Conservation (phyloP, 2,797 vertebrate genomes). For the Valencia hispanica region DNA sequence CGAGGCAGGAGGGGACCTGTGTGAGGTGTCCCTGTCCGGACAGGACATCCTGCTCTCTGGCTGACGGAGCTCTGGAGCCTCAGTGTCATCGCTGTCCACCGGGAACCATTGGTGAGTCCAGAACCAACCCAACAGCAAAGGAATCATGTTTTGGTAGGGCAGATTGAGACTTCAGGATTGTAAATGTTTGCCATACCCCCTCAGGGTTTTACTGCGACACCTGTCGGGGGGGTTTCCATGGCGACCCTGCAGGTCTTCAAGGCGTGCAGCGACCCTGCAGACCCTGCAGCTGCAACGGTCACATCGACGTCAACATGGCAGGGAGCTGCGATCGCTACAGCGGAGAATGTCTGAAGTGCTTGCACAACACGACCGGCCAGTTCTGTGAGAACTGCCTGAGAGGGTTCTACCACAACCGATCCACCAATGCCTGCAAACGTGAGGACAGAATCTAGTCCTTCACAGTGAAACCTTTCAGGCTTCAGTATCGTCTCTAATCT, state of each 20-base stretch:
- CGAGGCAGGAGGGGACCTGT: slow-evolving; percentile 66
- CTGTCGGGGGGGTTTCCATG: slow-evolving; percentile 89
- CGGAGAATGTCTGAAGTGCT: slow-evolving; percentile 85
- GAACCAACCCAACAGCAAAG: not conserved
- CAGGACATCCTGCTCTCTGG: slow-evolving; percentile 81
- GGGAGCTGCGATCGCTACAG: slow-evolving; percentile 84
- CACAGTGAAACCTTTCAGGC: not conserved
- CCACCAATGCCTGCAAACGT: slow-evolving; percentile 84
- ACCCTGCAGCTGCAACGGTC: slow-evolving; percentile 84
- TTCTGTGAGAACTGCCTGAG: slow-evolving; percentile 80
- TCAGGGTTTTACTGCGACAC: slow-evolving; percentile 86
- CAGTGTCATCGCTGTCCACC: slow-evolving; percentile 84
- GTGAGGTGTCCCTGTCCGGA: slow-evolving; percentile 83
- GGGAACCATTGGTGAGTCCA: slow-evolving; percentile 83
- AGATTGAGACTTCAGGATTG: not conserved
- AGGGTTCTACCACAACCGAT: slow-evolving; percentile 79
- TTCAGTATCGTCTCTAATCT: not conserved
- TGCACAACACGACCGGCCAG: slow-evolving; percentile 79
- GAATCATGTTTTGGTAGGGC: not conserved
- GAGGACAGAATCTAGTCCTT: slow-evolving; percentile 2
- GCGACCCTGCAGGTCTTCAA: slow-evolving; percentile 78
- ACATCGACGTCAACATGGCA: slow-evolving; percentile 73
- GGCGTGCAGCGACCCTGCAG: slow-evolving; percentile 78
- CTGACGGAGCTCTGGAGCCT: slow-evolving; percentile 66
- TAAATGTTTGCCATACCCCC: not conserved